Conservation (phyloP, 2,888 invertebrate genomes). For the Aproaerema taeniolella region DNA sequence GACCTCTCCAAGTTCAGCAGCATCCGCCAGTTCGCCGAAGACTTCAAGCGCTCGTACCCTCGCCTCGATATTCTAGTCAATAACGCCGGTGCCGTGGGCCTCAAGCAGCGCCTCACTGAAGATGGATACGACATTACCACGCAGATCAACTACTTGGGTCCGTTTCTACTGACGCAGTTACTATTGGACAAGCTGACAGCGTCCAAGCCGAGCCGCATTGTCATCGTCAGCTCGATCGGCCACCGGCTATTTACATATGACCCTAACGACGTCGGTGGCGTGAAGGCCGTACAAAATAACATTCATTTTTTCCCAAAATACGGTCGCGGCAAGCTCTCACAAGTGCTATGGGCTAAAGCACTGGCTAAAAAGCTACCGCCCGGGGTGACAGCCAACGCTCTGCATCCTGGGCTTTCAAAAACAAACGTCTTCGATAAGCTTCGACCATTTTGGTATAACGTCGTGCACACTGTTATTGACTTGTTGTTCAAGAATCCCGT, state of each 20-base stretch:
- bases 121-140: constrained; percentile 80
- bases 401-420: constrained; percentile 90
- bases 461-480: constrained; percentile 73
- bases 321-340: constrained; percentile 54
- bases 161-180: constrained; percentile 78
- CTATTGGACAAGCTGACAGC: constrained; percentile 65
- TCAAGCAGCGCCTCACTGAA: constrained; percentile 75
- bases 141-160: constrained; percentile 84
- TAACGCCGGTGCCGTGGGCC: too few relatives aligned
- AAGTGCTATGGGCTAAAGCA: constrained; percentile 57
- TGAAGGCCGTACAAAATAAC: constrained; percentile 20
- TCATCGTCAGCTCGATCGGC: constrained; percentile 55
- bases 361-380: constrained; percentile 48
- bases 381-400: constrained; percentile 85
- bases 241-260: constrained; percentile 69
- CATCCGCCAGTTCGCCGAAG: constrained; percentile 78
- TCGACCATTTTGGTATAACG: constrained; percentile 52
- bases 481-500: constrained; percentile 81
- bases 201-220: constrained; percentile 57
- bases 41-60: constrained; percentile 67
- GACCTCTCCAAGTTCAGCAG: constrained; percentile 71
- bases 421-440: constrained; percentile 85
- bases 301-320: constrained; percentile 52
- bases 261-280: constrained; percentile 30
- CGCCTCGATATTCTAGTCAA: constrained; percentile 78